These are phyloP conservation scores for Dromiciops gliroides DNA, from an alignment of 2,113 vertebrate genomes.

Conservation along the genomic window DNA sequence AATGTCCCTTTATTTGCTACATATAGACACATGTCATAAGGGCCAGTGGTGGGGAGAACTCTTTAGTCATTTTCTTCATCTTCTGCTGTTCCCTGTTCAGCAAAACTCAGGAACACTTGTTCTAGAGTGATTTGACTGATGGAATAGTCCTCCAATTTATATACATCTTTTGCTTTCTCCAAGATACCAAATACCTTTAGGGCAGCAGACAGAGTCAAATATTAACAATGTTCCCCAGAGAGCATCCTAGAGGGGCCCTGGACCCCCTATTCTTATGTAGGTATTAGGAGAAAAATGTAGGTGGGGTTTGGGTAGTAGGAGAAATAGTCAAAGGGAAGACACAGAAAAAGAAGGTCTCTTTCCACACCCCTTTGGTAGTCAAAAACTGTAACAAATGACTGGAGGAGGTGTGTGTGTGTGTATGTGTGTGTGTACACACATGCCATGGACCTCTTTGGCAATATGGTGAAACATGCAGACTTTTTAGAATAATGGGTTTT, in stretches of 20 bases:
- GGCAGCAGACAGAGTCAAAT: slow-evolving; percentile 19
- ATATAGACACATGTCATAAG: not conserved
- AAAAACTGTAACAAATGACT: not conserved
- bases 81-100: slow-evolving; percentile 65
- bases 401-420: not conserved
- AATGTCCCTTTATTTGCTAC: not conserved
- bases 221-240: not conserved
- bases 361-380: not conserved
- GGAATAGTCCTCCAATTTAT: slow-evolving; percentile 91
- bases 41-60: slow-evolving; percentile 4
- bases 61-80: slow-evolving; percentile 9
- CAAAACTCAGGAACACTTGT: slow-evolving; percentile 96
- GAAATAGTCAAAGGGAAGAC: not conserved
- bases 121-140: slow-evolving; percentile 96
- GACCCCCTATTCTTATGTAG: not conserved
- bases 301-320: not conserved
- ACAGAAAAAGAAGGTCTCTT: not conserved
- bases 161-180: slow-evolving; percentile 95
- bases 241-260: not conserved
- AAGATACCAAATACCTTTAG: slow-evolving; percentile 92
- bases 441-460: not conserved
- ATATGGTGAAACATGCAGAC: not conserved
- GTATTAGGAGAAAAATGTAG: not conserved
- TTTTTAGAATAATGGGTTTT: not conserved
- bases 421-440: too few species aligned